phyloP scores from a whole-genome alignment of 2,797 vertebrate species.

The Anguilla megastoma region DNA sequence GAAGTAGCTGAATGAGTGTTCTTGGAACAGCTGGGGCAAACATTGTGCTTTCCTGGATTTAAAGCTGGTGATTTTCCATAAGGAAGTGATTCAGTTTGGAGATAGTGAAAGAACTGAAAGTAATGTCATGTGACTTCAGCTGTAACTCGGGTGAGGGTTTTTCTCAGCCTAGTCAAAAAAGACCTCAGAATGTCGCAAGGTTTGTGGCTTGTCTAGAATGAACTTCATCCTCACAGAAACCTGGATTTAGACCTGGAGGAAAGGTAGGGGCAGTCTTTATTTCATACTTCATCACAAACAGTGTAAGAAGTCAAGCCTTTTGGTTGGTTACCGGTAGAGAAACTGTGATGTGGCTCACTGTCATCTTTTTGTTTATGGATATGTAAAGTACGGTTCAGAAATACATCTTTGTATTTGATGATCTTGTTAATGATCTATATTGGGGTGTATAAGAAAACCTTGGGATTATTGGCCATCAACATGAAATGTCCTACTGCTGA shows the following conservation, averaged over 20 bases:
- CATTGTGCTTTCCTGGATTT: slow-evolving; percentile 35
- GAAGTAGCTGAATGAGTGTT: not conserved
- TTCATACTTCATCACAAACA: not conserved
- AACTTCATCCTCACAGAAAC: not conserved
- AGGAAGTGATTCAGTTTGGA: slow-evolving; percentile 33
- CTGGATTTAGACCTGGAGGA: not conserved
- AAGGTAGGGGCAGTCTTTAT: not conserved
- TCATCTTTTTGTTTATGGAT: not conserved
- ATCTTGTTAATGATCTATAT: not conserved
- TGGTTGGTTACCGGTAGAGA: not conserved
- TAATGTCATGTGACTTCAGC: slow-evolving; percentile 22
- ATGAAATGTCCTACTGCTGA: not conserved
- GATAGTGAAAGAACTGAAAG: slow-evolving; percentile 47
- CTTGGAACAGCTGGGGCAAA: slow-evolving; percentile 16
- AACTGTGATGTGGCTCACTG: not conserved
- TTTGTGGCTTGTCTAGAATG: not conserved
- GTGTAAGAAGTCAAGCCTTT: not conserved
- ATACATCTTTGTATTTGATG: not conserved
- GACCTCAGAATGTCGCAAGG: too few relatives aligned
- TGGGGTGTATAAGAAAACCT: not conserved
- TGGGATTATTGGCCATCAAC: not conserved
- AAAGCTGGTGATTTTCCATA: slow-evolving; percentile 46
- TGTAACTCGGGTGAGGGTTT: not conserved
- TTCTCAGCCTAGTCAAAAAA: not conserved
- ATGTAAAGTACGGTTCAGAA: not conserved